Base-by-base conservation (phyloP, 2,797 vertebrate species). In the Sebastes hubbsi region DNA sequence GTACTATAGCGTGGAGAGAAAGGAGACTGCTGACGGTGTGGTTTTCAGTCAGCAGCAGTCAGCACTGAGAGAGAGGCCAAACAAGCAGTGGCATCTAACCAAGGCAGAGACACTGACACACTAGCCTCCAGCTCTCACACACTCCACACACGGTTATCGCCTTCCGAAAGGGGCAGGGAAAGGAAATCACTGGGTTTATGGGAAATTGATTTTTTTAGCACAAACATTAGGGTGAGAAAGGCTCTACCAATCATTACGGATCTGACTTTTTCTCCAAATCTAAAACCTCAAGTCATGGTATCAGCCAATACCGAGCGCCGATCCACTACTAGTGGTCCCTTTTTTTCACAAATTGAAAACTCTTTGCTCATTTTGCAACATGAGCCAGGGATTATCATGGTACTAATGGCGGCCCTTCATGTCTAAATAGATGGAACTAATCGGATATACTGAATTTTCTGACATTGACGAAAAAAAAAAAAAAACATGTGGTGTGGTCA, bases 31-130 rank as follows among this genome's bases (percentile, higher is more conserved):
- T 90, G 88, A 89, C 65, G 3, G 55, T 14, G 83, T 0, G 30
- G n/a, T 69, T 88, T 86, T 83, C 67, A 74, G 64, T 58, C 59
- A 75, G 76, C 85, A 77, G 74, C 52, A 25, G 76, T 80, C 85
- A 88, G 80, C 77, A 85, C 30, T 14, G 70, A 61, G 10, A 59
- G 59, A 75, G 59, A 75, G 30, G 78, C 66, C 70, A 80, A 80
- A 88, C 73, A 67, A 42, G 63, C 25, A 27, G 32, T 63, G 66
- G 75, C 79, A 65, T 64, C 56, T 8, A 34, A 81, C 61, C 72
- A 72, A 62, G 16, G 59, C 52, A 54, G n/a, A 54, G 52, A 54
- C 52, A 54, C 52, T 11, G n/a, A 54, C 46, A 22, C 52, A 55
- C 66, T 16, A 5, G 8, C 56, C 59, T 52, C 8, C 6, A 11